Base-by-base conservation (phyloP, 2,113 vertebrate genomes). In the Solenodon paradoxus region DNA sequence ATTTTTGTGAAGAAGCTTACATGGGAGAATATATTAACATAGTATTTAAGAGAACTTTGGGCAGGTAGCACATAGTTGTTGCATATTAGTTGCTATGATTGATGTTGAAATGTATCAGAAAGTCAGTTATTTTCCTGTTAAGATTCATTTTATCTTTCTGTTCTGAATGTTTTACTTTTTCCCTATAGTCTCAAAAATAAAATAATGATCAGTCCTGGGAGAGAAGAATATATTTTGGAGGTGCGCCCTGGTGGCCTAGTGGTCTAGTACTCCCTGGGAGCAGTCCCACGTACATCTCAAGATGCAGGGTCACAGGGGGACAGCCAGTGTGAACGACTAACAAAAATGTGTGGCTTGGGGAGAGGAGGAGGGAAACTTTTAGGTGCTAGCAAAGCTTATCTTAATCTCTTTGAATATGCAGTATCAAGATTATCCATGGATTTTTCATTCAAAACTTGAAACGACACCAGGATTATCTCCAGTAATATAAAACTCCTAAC, bases 381-480 rank as follows among this genome's bases (percentile, higher is more conserved):
- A 3, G n/a, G 4, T 95, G 94, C 30, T 9, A 93, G 94, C 92
- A 93, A 55, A 77, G 20, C 53, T 92, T 68, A 22, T n/a, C 19
- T 68, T 68, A 74, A 66, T 38, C 78, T 79, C 42, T 94, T 91
- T 10, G n/a, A 35, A 77, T 96, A 5, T 49, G 7, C 26, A 53
- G 26, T 57, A 57, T 47, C 32, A 94, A 80, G 16, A 77, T 91
- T 93, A 45, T 82, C 49, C 11, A 47, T 78, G 78, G 35, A 9
- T 64, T 55, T 95, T 88, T 68, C 28, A 45, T 45, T 35, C 16
- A 40, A 69, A 47, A 69, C 78, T 80, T 85, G 53, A 85, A 93
- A 68, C 20, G 45, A 51, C 90, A 82, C 90, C 45, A 82, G 61
- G 93, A 90, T 92, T 92, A 88, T 64, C 81, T 95, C 57, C 35